These are phyloP conservation scores for Liopterus haemorrhoidalis DNA, from an alignment of 2,888 invertebrate species.

Conservation along the genomic window DNA sequence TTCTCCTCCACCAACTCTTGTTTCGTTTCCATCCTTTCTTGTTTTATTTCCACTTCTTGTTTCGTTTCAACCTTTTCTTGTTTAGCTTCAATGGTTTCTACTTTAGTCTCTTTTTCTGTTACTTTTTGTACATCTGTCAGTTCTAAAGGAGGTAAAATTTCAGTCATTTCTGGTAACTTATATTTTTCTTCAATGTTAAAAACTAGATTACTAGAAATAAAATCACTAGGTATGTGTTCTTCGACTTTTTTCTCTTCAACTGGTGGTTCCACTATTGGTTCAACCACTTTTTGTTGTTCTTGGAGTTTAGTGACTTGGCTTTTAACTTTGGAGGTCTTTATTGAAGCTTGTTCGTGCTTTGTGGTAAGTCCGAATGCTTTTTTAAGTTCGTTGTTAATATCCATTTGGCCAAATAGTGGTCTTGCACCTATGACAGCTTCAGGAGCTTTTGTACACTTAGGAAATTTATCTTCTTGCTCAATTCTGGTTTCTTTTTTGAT, in stretches of 20 bases:
- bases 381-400: conserved; percentile 44
- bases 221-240: too few relatives aligned
- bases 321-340: too few relatives aligned
- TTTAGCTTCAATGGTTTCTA: conserved; percentile 30
- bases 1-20: conserved; percentile 37
- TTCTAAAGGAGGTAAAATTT: conserved; percentile 8
- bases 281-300: conserved; percentile 26
- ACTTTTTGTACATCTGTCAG: conserved; percentile 11
- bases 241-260: too few relatives aligned
- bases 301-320: conserved; percentile 29
- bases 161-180: conserved; percentile 14
- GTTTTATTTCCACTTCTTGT: conserved; percentile 3
- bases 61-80: too few relatives aligned
- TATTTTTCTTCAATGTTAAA: too few relatives aligned
- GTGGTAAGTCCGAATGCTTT: conserved; percentile 40
- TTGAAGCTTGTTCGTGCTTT: too few relatives aligned
- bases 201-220: too few relatives aligned
- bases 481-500: conserved; percentile 12
- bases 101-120: conserved; percentile 29
- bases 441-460: conserved; percentile 41
- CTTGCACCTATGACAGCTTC: conserved; percentile 43
- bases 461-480: conserved; percentile 8
- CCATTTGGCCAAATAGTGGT: conserved; percentile 43
- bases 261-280: conserved; percentile 35
- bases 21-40: conserved; percentile 33